Evolutionary conservation across 2,888 invertebrate genomes (phyloP), one percentile per base, ranked within the genome.

Genomic region (Drosophila falleni): DNA sequence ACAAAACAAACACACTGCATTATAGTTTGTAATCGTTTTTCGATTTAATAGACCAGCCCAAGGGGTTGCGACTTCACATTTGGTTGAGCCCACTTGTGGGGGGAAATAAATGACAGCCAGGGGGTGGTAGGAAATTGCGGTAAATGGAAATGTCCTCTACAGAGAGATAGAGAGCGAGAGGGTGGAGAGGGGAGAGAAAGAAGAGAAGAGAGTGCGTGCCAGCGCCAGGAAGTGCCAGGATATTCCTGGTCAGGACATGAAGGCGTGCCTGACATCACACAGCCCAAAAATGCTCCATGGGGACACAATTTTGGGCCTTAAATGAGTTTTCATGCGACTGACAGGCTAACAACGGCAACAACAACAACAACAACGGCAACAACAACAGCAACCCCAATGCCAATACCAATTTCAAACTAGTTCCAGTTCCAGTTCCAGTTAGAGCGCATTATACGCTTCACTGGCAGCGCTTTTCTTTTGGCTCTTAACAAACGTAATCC

Each of bases 11-110:
- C 81, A 81, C 68, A 73, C 66, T 76, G 84, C 78, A 89, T 89
- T 87, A 87, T 89, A 80, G 87, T 89, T 89, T 86, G 86, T 87
- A 87, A 87, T 87, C 89, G 87, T 82, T 87, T 87, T 87, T 87
- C 86, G 86, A 85, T 87, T 85, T 87, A 89, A 87, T 89, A 87
- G 84, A 69, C 60, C 55, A 26, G 50, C 49, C 63, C 62, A 70
- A 69, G 73, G 65, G 76, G 55, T 47, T 77, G 51, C 41, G 47
- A 72, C 73, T 67, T 58, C 49, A 62, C n/a, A n/a, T n/a, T n/a
- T n/a, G n/a, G n/a, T n/a, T n/a, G n/a, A n/a, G n/a, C n/a, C n/a
- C n/a, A n/a, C n/a, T 37, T 46, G 44, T 8, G 2, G 44, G 29
- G 19, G 13, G 23, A 9, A n/a, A 15, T 2, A 15, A 23, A 26